Percentiles rank a stretch among this genome's conserved stretches.
Evolutionary conservation across 92 coral and sea anemone species (phyloP).

Genomic region (Pocillopora grandis): DNA sequence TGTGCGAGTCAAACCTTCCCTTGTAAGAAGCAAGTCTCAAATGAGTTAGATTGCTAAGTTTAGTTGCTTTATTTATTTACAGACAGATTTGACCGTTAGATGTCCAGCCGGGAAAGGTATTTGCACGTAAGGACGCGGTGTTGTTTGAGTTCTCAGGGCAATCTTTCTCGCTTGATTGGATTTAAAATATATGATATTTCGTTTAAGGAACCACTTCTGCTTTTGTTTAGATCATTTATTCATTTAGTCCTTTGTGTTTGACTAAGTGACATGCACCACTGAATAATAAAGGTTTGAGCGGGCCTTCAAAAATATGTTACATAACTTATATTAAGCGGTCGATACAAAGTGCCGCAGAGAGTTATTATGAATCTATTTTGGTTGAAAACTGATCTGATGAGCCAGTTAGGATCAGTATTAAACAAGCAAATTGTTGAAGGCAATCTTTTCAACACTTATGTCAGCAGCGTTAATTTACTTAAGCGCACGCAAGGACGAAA

Average conservation of each 20-base stretch:
- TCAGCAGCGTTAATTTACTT: neutral
- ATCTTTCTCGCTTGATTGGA: slow-evolving; percentile 24
- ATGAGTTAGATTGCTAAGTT: neutral
- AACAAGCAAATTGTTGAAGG: neutral
- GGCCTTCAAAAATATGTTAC: neutral
- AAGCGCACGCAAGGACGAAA: too few species aligned
- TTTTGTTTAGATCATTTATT: slow-evolving; percentile 1
- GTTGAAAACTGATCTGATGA: slow-evolving; percentile 15
- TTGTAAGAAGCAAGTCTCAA: neutral
- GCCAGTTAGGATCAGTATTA: neutral
- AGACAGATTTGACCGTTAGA: slow-evolving; percentile 14
- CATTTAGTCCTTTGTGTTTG: neutral
- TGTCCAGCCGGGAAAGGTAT: slow-evolving; percentile 12
- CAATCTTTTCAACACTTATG: neutral
- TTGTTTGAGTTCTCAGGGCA: slow-evolving; percentile 2
- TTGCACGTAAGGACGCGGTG: slow-evolving; percentile 11
- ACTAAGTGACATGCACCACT: neutral
- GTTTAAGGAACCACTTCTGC: neutral
- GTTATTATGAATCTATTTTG: neutral
- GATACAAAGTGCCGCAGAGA: neutral
- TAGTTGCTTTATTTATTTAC: neutral
- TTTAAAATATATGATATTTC: neutral
- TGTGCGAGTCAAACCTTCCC: neutral
- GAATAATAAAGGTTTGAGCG: neutral
- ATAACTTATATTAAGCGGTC: too few species aligned